Evolutionary conservation across 2,888 invertebrate genomes (phyloP).

Genomic region (Scaptomyza caliginosa): DNA sequence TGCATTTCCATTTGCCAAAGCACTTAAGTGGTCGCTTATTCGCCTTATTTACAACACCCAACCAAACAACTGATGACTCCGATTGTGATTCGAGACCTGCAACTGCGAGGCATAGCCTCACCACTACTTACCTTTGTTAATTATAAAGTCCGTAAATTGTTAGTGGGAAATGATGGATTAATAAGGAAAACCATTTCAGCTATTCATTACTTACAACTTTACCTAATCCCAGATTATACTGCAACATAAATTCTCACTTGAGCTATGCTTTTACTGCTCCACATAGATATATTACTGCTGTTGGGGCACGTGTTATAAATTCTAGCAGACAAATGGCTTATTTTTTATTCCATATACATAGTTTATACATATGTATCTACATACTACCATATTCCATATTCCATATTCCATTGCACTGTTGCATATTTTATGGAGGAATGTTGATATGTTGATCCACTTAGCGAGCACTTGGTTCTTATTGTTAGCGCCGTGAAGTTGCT

Average conservation of each 20-base stretch:
- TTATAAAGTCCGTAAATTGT: slow-evolving; percentile 26
- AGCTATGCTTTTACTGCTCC: no score
- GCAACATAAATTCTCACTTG: background rate
- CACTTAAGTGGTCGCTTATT: slow-evolving; percentile 22
- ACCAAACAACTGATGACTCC: background rate
- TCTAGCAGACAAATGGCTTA: background rate
- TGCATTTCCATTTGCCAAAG: background rate
- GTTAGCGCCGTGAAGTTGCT: slow-evolving; percentile 30
- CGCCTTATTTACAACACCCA: slow-evolving; percentile 4
- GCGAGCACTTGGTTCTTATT: slow-evolving; percentile 47
- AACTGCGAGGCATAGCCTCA: background rate
- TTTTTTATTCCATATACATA: background rate
- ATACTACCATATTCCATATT: slow-evolving; percentile 1
- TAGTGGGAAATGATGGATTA: slow-evolving; percentile 17
- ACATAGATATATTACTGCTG: background rate
- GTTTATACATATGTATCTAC: background rate
- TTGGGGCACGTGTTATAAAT: background rate
- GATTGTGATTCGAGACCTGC: background rate
- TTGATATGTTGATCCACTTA: slow-evolving; percentile 62
- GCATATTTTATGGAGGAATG: slow-evolving; percentile 41
- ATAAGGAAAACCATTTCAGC: no score
- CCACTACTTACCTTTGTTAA: background rate
- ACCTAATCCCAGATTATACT: background rate
- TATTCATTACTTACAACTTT: background rate
- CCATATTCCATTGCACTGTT: slow-evolving; percentile 6